A percentile compares a stretch with the other conserved stretches of the same genome.
These are phyloP conservation scores for Oreotrochilus melanogaster DNA, from an alignment of 2,113 vertebrate species.

Conservation along the genomic window DNA sequence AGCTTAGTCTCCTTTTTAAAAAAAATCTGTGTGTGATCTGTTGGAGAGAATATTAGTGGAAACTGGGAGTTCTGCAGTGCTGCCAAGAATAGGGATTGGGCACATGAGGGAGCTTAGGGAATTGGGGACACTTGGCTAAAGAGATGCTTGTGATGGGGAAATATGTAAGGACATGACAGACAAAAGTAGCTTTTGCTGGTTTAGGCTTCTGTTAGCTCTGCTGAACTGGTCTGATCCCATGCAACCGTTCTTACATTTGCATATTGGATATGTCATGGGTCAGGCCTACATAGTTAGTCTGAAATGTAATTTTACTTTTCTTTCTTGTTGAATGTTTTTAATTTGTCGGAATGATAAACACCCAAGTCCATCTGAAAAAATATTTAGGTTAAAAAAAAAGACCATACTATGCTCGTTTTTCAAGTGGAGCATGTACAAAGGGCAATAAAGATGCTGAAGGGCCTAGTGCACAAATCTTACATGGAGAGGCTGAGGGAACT, in stretches of 20 bases:
- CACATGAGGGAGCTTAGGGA: neutral
- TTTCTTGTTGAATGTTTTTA: neutral
- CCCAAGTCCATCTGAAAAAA: neutral
- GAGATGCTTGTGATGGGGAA: neutral
- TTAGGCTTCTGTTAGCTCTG: neutral
- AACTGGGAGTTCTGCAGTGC: neutral
- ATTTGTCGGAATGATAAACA: neutral
- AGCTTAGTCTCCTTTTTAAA: neutral
- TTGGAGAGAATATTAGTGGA: neutral
- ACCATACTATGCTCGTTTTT: neutral
- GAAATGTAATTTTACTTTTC: neutral
- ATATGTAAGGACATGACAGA: neutral
- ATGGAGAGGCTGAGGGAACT: no score
- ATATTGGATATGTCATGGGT: neutral
- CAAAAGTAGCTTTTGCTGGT: neutral
- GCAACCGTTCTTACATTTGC: neutral
- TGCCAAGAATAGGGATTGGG: neutral
- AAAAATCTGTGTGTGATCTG: no score
- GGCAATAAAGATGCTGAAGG: no score
- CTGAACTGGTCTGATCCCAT: neutral
- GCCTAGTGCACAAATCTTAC: no score
- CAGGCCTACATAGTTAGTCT: neutral
- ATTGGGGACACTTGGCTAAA: neutral
- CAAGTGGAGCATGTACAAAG: no score
- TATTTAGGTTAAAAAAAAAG: neutral